Evolutionary conservation across 2,797 vertebrate genomes (phyloP), one percentile per base, ranked within the genome.

Genomic region (Ambastaia sidthimunki): DNA sequence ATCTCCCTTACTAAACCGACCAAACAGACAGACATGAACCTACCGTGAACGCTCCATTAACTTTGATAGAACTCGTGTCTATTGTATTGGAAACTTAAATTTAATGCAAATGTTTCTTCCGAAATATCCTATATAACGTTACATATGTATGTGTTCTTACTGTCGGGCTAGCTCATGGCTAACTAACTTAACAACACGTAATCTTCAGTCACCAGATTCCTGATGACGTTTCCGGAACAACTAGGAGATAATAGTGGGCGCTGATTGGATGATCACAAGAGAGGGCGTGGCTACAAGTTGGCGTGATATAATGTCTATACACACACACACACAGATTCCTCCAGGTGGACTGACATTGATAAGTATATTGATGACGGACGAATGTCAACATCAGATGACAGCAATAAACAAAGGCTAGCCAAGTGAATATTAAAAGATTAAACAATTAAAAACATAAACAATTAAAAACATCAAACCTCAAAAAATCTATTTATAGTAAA

Each of bases 121-220:
- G 16, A 18, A 34, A 25, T 55, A 37, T 55, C 28, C 15, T 31
- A 50, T 28, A 15, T n/a, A 59, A 9, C 31, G 23, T 75, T 63
- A 47, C 57, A 65, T 70, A 31, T 55, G 66, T 60, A 41, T n/a
- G n/a, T 11, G 9, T 2, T 69, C 7, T 60, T 23, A 48, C 21
- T 74, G 78, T 69, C 78, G 23, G 31, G 65, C 34, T 74, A 82
- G 77, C 74, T 77, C 50, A 69, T 12, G 60, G 71, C 72, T 79
- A 80, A 82, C 70, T 54, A 85, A 75, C 67, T 81, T 89, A 28
- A 28, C 90, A 91, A 89, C 89, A 93, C 92, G 92, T 93, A 84
- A 92, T 89, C 92, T 84, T 74, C 69, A 72, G 47, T 80, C 81
- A 82, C 72, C 89, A 88, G 84, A 81, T 88, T 89, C 89, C 74